A percentile compares a stretch with the other conserved stretches of the same genome.
These are phyloP conservation scores for Drosophila micromelanica DNA, from an alignment of 1,140 invertebrate species.

Conservation along the genomic window DNA sequence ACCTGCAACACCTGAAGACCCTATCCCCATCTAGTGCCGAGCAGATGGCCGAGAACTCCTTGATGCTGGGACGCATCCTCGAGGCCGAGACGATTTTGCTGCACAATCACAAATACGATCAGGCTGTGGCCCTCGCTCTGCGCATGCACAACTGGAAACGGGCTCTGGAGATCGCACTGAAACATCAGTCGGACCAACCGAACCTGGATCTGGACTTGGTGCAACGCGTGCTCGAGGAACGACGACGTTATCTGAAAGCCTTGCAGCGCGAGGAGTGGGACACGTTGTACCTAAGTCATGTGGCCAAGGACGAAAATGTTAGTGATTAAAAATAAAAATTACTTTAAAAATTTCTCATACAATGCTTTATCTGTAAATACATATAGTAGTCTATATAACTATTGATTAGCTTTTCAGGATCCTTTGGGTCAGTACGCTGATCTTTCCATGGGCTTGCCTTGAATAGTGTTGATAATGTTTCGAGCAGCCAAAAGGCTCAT, in stretches of 20 bases:
- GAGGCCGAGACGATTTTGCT: conserved; percentile 94
- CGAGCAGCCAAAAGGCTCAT: conserved; percentile 92
- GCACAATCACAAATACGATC: conserved; percentile 90
- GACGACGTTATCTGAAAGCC: conserved; percentile 90
- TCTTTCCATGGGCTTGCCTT: conserved; percentile 88
- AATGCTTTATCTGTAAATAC: background rate
- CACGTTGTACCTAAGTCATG: conserved; percentile 88
- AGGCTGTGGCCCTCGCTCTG: conserved; percentile 93
- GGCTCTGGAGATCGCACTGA: conserved; percentile 93
- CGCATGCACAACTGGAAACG: conserved; percentile 94
- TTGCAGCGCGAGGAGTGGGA: conserved; percentile 92
- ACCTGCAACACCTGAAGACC: conserved; percentile 92
- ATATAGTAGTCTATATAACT: background rate
- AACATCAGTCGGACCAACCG: conserved; percentile 87
- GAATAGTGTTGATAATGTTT: conserved; percentile 92
- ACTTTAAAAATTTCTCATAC: too few species aligned
- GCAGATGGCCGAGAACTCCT: conserved; percentile 91
- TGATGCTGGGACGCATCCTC: conserved; percentile 91
- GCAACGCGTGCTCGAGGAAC: conserved; percentile 91
- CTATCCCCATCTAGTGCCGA: conserved; percentile 86
- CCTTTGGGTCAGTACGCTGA: conserved; percentile 74
- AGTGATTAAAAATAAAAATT: conserved; percentile 43
- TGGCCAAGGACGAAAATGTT: conserved; percentile 85
- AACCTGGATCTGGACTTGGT: conserved; percentile 88
- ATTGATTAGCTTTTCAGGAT: background rate